These are phyloP conservation scores for Nettapus auritus DNA, from an alignment of 2,113 vertebrate genomes.

Conservation along the genomic window DNA sequence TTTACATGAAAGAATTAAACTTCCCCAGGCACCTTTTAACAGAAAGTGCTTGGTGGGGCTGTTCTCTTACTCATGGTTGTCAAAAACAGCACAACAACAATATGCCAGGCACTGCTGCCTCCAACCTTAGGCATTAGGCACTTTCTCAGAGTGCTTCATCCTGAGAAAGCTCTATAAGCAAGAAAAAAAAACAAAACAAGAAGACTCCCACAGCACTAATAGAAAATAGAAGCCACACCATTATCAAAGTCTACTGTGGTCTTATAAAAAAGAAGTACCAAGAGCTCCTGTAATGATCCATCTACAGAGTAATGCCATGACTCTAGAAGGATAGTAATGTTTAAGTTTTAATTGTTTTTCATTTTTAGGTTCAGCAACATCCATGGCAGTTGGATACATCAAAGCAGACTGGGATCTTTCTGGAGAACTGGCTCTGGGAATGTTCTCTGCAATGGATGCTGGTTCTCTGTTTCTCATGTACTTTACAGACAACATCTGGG, in stretches of 20 bases:
- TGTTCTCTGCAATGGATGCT: slow-evolving; percentile 85
- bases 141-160: not conserved
- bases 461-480: slow-evolving; percentile 86
- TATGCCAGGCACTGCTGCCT: not conserved
- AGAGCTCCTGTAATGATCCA: not conserved
- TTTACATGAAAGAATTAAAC: not conserved
- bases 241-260: not conserved
- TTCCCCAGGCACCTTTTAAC: not conserved
- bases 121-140: not conserved
- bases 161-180: not conserved
- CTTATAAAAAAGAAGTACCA: not conserved
- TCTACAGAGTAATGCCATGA: not conserved
- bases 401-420: slow-evolving; percentile 86
- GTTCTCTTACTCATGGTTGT: not conserved
- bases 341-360: not conserved
- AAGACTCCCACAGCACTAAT: not conserved
- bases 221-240: not conserved
- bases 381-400: slow-evolving; percentile 84
- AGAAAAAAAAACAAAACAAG: not conserved
- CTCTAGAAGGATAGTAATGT: not conserved
- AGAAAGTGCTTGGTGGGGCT: not conserved
- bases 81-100: not conserved
- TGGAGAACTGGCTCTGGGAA: slow-evolving; percentile 87
- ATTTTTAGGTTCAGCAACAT: slow-evolving; percentile 82
- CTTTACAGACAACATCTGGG: slow-evolving; percentile 86